A percentile compares a stretch with the other conserved stretches of the same genome.
These are phyloP conservation scores for Branchipolynoe longqiensis DNA, from an alignment of 2,888 invertebrate species.

Conservation along the genomic window DNA sequence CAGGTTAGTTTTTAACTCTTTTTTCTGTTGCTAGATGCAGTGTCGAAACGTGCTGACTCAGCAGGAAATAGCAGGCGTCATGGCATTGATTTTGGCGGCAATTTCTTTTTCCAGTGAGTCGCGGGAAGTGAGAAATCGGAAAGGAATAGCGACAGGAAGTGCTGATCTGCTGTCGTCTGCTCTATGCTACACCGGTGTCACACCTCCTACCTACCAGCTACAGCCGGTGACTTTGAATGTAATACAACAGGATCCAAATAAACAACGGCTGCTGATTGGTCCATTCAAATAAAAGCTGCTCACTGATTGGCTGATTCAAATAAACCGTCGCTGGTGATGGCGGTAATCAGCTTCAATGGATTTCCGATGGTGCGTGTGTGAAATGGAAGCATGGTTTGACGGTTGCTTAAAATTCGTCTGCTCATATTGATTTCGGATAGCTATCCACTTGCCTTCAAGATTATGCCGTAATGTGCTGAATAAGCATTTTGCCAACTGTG, in stretches of 20 bases:
- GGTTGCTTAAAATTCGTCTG: too few relatives aligned
- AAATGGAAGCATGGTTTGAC: too few relatives aligned
- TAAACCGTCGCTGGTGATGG: background rate
- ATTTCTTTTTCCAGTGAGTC: conserved; percentile 1
- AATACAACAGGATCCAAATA: background rate
- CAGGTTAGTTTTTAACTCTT: too few relatives aligned
- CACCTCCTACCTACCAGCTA: background rate
- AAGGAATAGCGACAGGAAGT: conserved; percentile 28
- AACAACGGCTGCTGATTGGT: background rate
- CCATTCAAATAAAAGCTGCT: background rate
- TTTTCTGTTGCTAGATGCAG: too few relatives aligned
- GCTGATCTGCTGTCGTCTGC: conserved; percentile 36
- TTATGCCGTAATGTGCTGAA: too few relatives aligned
- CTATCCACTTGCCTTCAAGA: too few relatives aligned
- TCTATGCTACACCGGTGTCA: conserved; percentile 16
- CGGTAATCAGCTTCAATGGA: too few relatives aligned
- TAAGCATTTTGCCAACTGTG: too few relatives aligned
- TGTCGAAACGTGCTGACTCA: too few relatives aligned
- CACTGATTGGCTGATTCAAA: background rate
- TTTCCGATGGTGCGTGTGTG: too few relatives aligned
- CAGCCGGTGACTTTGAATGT: background rate
- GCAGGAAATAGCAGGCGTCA: conserved; percentile 27
- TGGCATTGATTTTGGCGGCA: conserved; percentile 42
- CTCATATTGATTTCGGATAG: too few relatives aligned
- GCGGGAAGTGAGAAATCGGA: background rate